A percentile compares a stretch with the other conserved stretches of the same genome.
Conservation (phyloP, 2,797 vertebrate genomes). For the Hephaestus fuliginosus region DNA sequence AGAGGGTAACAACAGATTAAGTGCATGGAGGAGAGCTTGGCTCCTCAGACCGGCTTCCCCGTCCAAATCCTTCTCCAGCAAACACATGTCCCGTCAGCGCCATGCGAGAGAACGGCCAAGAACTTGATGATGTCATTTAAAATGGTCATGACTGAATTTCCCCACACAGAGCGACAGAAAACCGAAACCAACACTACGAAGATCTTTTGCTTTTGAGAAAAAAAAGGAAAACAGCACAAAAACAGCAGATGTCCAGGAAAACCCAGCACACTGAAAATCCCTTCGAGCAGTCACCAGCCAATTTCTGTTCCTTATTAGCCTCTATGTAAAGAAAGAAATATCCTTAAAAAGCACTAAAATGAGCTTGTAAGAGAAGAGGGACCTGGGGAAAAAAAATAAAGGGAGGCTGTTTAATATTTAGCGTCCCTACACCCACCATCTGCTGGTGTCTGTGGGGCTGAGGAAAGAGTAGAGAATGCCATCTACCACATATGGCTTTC, state of each 20-base stretch:
- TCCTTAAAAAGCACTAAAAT: constrained; percentile 27
- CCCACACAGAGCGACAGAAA: constrained; percentile 12
- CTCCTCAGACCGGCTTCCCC: neutral
- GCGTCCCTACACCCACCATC: constrained; percentile 79
- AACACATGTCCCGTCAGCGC: constrained; percentile 22
- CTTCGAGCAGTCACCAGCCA: constrained; percentile 24
- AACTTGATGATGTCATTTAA: constrained; percentile 48
- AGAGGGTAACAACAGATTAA: constrained; percentile 48
- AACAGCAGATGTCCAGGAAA: constrained; percentile 56
- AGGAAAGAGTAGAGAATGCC: constrained; percentile 64
- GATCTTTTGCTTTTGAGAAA: neutral
- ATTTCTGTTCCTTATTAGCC: constrained; percentile 36
- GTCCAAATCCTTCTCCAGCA: constrained; percentile 41
- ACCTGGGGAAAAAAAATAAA: constrained; percentile 28
- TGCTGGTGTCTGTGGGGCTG: constrained; percentile 75
- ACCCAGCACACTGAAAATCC: constrained; percentile 17
- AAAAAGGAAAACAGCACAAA: constrained; percentile 7
- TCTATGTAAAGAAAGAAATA: constrained; percentile 20
- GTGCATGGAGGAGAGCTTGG: constrained; percentile 25
- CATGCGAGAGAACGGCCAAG: constrained; percentile 2
- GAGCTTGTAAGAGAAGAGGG: constrained; percentile 42
- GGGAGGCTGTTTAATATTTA: constrained; percentile 78
- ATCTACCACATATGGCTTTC: constrained; percentile 82
- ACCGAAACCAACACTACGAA: neutral
- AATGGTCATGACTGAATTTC: neutral